phyloP scores from a whole-genome alignment of 2,113 vertebrate species.

The Anhinga rufa region DNA sequence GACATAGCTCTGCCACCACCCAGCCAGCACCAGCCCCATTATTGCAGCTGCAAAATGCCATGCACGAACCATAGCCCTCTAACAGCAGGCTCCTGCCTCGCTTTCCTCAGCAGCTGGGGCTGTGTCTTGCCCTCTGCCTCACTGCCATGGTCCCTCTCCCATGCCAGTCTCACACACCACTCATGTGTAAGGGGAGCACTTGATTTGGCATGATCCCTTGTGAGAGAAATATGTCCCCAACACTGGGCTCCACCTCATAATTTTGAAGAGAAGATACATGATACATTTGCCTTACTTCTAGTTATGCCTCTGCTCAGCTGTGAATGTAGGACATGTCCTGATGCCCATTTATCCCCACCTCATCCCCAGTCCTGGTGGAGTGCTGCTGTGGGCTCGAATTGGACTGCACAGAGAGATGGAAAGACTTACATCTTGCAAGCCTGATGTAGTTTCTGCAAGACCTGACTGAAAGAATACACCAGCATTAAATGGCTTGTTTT shows the following conservation, averaged over 20 bases:
- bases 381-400: neutral
- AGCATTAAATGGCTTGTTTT: neutral
- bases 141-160: neutral
- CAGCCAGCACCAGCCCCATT: neutral
- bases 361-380: neutral
- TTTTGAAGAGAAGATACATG: neutral
- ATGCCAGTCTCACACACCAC: neutral
- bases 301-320: neutral
- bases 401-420: neutral
- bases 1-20: neutral
- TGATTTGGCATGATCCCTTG: neutral
- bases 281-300: neutral
- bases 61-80: neutral
- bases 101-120: neutral
- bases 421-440: neutral
- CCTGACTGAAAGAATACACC: neutral
- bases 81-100: neutral
- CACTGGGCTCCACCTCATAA: neutral
- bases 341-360: neutral
- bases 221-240: neutral
- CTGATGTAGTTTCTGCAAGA: neutral
- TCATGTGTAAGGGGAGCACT: neutral
- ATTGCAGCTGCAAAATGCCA: neutral
- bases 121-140: neutral
- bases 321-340: neutral